phyloP scores from a whole-genome alignment of 2,888 invertebrate genomes.

The Lamproptera curius region DNA sequence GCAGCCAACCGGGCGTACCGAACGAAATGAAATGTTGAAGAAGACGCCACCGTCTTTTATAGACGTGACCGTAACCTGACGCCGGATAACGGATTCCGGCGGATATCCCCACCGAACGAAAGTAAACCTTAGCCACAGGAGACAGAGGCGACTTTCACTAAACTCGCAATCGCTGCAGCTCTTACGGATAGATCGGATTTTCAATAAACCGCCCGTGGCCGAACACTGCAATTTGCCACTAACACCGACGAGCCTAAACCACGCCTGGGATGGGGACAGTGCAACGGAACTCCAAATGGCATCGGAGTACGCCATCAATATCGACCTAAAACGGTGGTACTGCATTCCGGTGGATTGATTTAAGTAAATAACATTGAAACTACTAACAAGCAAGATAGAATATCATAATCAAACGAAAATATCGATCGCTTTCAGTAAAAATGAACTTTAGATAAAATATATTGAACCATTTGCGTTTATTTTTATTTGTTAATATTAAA shows the following conservation, averaged over 20 bases:
- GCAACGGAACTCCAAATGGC: constrained; percentile 60
- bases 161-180: constrained; percentile 47
- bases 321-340: constrained; percentile 18
- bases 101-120: constrained; percentile 44
- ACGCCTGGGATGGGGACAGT: constrained; percentile 47
- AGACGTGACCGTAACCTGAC: constrained; percentile 77
- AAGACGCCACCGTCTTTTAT: constrained; percentile 76
- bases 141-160: constrained; percentile 44
- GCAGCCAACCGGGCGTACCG: constrained; percentile 62
- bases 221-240: constrained; percentile 66
- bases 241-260: constrained; percentile 46
- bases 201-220: constrained; percentile 72
- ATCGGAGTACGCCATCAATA: constrained; percentile 30
- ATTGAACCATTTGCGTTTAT: too few relatives aligned
- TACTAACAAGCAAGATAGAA: too few relatives aligned
- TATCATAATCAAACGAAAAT: too few relatives aligned
- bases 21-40: constrained; percentile 77
- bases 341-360: constrained; percentile 13
- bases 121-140: constrained; percentile 44
- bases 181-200: constrained; percentile 72
- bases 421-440: too few relatives aligned
- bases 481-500: too few relatives aligned
- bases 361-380: too few relatives aligned
- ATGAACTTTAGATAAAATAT: too few relatives aligned
- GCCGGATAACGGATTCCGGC: constrained; percentile 72